phyloP scores from a whole-genome alignment of 2,113 vertebrate genomes.

The Melanerpes formicivorus region DNA sequence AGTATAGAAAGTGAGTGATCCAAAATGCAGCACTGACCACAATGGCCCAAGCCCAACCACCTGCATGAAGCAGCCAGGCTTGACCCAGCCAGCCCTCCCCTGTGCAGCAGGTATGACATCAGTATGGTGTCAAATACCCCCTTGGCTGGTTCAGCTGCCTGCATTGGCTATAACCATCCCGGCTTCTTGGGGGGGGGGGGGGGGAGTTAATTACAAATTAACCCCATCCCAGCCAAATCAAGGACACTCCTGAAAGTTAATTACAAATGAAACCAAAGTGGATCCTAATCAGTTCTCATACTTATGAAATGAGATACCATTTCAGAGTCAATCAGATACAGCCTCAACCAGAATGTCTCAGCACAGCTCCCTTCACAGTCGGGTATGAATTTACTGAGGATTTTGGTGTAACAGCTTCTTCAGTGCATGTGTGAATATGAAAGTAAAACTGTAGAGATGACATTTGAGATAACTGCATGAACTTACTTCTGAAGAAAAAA shows the following conservation, averaged over 20 bases:
- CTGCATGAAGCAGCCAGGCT: too few species aligned
- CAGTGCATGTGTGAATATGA: neutral
- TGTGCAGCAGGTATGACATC: too few species aligned
- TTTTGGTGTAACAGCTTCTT: neutral
- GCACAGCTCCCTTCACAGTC: neutral
- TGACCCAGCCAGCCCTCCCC: too few species aligned
- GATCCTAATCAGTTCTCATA: neutral
- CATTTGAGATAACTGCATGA: neutral
- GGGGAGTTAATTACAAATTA: too few species aligned
- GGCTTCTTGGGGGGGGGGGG: too few species aligned
- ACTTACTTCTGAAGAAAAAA: fast-evolving
- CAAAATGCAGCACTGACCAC: too few species aligned
- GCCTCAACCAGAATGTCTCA: neutral
- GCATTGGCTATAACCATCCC: too few species aligned
- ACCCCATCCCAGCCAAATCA: too few species aligned
- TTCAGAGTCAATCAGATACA: neutral
- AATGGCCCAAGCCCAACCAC: too few species aligned
- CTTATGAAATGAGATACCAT: neutral
- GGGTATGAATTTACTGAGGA: neutral
- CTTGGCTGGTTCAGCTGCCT: too few species aligned
- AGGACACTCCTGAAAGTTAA: neutral
- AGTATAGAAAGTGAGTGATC: too few species aligned
- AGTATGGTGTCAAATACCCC: too few species aligned
- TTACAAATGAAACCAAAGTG: neutral
- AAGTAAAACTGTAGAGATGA: neutral